Conservation (phyloP, 2,797 vertebrate species). For the Lophotriccus pileatus region DNA sequence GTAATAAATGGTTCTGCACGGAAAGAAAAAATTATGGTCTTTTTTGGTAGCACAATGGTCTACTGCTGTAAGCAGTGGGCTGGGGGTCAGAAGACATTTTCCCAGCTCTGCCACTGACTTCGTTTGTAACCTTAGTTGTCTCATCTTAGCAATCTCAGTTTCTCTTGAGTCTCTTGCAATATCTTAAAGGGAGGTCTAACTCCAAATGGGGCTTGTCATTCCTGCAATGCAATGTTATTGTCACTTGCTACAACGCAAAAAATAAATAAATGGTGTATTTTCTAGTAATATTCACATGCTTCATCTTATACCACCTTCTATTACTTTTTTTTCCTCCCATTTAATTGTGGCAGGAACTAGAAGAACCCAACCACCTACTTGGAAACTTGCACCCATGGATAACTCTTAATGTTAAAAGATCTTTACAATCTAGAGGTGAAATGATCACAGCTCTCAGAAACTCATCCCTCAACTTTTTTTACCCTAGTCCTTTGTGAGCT, state of each 20-base stretch:
- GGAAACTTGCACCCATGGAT: neutral
- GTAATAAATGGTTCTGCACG: neutral
- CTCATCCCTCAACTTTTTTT: neutral
- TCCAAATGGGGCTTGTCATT: neutral
- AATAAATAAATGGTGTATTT: neutral
- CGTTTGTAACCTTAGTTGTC: neutral
- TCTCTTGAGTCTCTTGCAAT: neutral
- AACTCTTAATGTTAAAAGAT: neutral
- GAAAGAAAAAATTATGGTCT: neutral
- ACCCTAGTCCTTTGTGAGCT: neutral
- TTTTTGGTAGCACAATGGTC: neutral
- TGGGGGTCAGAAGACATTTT: neutral
- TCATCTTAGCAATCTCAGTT: neutral
- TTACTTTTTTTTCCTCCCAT: fast-evolving
- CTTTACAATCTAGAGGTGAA: neutral
- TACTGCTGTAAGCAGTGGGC: neutral
- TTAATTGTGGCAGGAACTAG: neutral
- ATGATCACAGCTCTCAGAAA: neutral
- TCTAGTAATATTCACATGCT: neutral
- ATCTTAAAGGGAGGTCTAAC: neutral
- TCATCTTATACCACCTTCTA: neutral
- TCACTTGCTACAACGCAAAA: neutral
- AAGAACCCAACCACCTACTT: neutral
- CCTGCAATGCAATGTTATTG: neutral
- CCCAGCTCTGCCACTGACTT: neutral